Percentiles rank a stretch among this genome's conserved stretches.
Conservation (phyloP, 2,113 vertebrate species). For the Hoplias malabaricus region DNA sequence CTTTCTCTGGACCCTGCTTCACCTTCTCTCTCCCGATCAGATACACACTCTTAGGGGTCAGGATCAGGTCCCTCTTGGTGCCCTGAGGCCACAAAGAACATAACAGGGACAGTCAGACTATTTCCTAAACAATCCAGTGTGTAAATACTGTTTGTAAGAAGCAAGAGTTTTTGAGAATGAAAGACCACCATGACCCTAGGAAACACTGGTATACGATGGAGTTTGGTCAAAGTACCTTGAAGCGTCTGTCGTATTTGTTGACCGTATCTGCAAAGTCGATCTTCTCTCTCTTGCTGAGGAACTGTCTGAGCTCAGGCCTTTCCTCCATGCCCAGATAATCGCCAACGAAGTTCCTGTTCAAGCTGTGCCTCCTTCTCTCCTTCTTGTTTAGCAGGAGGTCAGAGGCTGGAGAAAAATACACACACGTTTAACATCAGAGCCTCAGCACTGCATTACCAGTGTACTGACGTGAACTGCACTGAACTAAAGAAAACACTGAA, state of each 20-base stretch:
- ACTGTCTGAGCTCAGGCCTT: conserved; percentile 89
- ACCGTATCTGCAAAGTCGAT: conserved; percentile 94
- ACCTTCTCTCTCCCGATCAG: conserved; percentile 94
- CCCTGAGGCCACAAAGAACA: conserved; percentile 66
- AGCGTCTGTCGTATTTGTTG: conserved; percentile 91
- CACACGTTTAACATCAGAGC: background rate
- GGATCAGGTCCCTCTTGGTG: conserved; percentile 91
- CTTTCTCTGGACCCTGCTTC: conserved; percentile 93
- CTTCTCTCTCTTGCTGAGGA: conserved; percentile 92
- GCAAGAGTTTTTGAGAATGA: no score
- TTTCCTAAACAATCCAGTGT: no score
- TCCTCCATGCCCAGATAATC: conserved; percentile 98
- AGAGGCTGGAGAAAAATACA: conserved; percentile 75
- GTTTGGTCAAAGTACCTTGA: conserved; percentile 79
- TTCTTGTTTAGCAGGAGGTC: conserved; percentile 93
- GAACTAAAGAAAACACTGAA: no score
- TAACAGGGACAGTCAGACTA: background rate
- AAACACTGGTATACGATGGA: no score
- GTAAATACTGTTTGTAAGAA: no score
- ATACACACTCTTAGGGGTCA: conserved; percentile 91
- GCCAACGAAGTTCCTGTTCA: conserved; percentile 96
- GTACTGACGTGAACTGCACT: no score
- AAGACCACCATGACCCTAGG: no score
- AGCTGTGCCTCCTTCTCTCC: conserved; percentile 91
- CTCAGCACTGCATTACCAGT: no score